Evolutionary conservation across 2,888 invertebrate genomes (phyloP).

Genomic region (Hypsopygia costalis): DNA sequence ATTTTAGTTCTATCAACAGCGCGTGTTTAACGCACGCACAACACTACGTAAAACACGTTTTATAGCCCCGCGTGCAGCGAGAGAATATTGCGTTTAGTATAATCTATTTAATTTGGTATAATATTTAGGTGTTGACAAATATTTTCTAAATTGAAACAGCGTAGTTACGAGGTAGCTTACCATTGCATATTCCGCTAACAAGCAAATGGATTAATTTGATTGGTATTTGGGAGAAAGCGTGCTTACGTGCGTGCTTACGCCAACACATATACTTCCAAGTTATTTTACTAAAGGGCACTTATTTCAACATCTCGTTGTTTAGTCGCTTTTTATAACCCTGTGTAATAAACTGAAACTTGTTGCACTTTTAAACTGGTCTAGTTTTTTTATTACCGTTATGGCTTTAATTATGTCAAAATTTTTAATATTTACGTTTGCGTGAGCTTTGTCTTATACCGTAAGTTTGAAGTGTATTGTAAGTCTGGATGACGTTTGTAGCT

Average conservation of each 20-base stretch:
- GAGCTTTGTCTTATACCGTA: slow-evolving; percentile 25
- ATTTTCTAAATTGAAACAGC: not conserved
- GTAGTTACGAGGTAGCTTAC: not conserved
- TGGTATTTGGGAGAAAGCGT: not conserved
- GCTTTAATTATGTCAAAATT: not conserved
- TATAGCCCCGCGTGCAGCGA: too few species aligned
- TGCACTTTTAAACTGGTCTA: not conserved
- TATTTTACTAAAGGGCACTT: not conserved
- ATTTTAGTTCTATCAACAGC: too few species aligned
- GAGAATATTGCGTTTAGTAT: too few species aligned
- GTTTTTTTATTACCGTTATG: slow-evolving; percentile 1
- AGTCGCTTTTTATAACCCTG: not conserved
- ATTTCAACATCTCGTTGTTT: not conserved
- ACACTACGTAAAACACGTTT: too few species aligned
- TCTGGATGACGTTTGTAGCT: slow-evolving; percentile 38
- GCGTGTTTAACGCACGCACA: too few species aligned
- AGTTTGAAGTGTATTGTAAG: slow-evolving; percentile 29
- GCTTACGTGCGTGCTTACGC: slow-evolving; percentile 4
- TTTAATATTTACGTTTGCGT: slow-evolving; percentile 22
- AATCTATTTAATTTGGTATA: too few species aligned
- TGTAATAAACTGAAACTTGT: slow-evolving; percentile 1
- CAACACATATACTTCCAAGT: slow-evolving; percentile 1
- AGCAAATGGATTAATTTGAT: not conserved
- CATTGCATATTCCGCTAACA: not conserved
- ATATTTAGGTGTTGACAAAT: not conserved